Evolutionary conservation across 2,797 vertebrate genomes (phyloP), one percentile per base, ranked within the genome.

Genomic region (Pteropus rufus): DNA sequence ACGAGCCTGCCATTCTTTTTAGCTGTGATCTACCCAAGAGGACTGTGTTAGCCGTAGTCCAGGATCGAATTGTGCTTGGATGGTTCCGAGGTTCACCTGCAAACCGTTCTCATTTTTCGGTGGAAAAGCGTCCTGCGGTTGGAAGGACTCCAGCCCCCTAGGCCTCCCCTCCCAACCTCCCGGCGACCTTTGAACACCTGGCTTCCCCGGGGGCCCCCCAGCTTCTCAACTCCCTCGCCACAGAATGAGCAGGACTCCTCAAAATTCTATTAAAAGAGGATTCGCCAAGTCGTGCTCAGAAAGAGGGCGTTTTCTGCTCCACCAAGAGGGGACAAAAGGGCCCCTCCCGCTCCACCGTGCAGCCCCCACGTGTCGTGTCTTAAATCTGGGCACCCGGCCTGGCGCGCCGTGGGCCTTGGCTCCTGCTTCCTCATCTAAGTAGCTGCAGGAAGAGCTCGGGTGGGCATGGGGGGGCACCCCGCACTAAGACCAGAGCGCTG

Each of bases 321-420:
- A 21, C 56, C 60, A 2, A 34, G 21, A 49, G 19, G 5, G 7
- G 19, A 34, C 41, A 36, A 18, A 67, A 67, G 44, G 24, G n/a
- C 19, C 18, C 21, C 21, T n/a, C 19, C 11, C 60, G 10, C 29
- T 24, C 2, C 58, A 2, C 58, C 0, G 34, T 5, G 73, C 46
- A 8, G 60, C 11, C 26, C 73, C 34, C 1, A 0, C 44, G 7
- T 5, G 34, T 23, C 9, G 24, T 0, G 19, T n/a, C 62, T 41
- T 31, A 26, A 41, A 31, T 24, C 73, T 3, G 46, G 34, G 58
- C 34, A 39, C 86, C 60, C 34, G 1, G 0, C 2, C 2, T 0
- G 72, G 58, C 12, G 4, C 5, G 1, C 26, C 0, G 26, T 10
- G 58, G 70, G 39, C 52, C 58, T 54, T 8, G 10, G 58, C 8